Base-by-base conservation (phyloP, 1,140 invertebrate genomes). In the Popillia japonica region DNA sequence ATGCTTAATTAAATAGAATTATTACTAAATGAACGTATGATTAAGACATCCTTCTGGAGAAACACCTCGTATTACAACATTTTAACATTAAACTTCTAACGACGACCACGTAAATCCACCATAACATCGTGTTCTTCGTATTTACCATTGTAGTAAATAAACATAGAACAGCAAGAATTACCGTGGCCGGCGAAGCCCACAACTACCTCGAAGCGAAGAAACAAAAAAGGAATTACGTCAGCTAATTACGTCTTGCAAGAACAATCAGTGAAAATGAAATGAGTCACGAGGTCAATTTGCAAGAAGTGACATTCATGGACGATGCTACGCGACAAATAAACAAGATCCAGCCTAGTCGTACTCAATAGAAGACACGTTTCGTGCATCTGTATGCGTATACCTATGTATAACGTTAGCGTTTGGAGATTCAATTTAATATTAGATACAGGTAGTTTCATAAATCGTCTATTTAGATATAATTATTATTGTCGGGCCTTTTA, bases 201-300 rank as follows among this genome's bases (percentile, higher is more conserved):
- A 17, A 17, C 17, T 55, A 55, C 48, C 48, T 55, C 48, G 61
- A 68, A 68, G 20, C 61, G 61, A 68, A 68, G 22, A 68, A 17
- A 68, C 8, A 34, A 68, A 34, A 68, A 27, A 34, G 59, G 59
- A 11, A 68, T 68, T 68, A 68, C 61, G 61, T 68, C 61, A 68
- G 17, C 10, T 34, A 68, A 68, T 34, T 68, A 22, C 61, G 61
- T 34, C 61, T 48, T 48, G n/a, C 61, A 68, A 68, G 61, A 68
- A 22, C 27, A 68, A 68, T 68, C 61, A 68, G 61, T 68, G 61
- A 34, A 68, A 68, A 68, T 68, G 61, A 68, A 68, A 68, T 68
- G 61, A 68, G 61, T 68, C 61, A 68, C 61, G 61, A 68, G 61
- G 61, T 68, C 61, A 68, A 68, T 68, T 68, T 27, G 61, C 61